Conservation (phyloP, 2,113 vertebrate genomes). For the Oenanthe oenanthe region DNA sequence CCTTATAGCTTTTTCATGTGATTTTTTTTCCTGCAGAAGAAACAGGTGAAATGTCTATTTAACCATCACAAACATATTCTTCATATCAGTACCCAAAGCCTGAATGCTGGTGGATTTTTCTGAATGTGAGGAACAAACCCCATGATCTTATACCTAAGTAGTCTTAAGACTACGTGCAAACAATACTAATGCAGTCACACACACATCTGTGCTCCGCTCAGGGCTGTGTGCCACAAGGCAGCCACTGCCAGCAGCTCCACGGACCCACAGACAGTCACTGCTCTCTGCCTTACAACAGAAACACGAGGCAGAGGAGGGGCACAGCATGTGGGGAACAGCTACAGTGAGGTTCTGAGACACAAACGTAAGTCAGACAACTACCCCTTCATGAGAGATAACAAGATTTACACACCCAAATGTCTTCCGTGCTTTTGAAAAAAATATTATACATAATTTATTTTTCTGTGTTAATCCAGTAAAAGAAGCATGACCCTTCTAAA, state of each 20-base stretch:
- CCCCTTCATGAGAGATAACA: background rate
- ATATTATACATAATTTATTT: background rate
- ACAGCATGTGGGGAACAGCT: background rate
- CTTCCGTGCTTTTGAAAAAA: background rate
- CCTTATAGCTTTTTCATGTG: accelerated
- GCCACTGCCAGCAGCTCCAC: background rate
- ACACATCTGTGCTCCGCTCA: background rate
- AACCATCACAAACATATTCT: background rate
- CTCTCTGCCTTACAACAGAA: background rate
- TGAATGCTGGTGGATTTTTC: background rate
- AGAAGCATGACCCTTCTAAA: background rate
- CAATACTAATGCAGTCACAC: background rate
- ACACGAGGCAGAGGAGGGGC: background rate
- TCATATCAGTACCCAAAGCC: background rate
- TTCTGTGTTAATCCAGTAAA: background rate
- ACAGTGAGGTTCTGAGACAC: background rate
- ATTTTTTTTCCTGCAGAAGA: background rate
- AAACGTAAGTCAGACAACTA: background rate
- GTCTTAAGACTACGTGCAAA: background rate
- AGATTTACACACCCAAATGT: background rate
- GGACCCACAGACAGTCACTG: background rate
- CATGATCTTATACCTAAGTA: background rate
- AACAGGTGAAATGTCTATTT: background rate
- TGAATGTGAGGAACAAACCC: background rate
- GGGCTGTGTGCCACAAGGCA: background rate